Conservation (phyloP, 2,113 vertebrate species). For the Pluvialis apricaria region DNA sequence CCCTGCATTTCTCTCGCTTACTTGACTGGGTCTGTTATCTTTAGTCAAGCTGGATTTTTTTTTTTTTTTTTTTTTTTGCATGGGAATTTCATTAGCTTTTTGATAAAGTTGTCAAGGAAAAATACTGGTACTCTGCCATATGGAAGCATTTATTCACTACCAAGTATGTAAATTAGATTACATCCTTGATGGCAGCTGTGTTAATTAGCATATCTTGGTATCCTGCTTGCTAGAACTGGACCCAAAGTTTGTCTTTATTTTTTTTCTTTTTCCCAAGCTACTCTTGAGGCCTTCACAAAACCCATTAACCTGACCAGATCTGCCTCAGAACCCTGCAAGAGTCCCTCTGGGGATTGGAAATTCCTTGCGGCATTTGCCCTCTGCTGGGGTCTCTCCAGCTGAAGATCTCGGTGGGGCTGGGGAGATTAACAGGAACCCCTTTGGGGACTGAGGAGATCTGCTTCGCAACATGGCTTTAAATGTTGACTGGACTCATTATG, state of each 20-base stretch:
- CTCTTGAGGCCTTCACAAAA: background rate
- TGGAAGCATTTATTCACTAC: slow-evolving; percentile 56
- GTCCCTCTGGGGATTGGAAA: background rate
- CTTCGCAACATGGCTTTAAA: background rate
- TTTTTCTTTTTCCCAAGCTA: background rate
- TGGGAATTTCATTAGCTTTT: slow-evolving; percentile 35
- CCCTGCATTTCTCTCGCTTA: background rate
- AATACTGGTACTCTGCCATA: slow-evolving; percentile 60
- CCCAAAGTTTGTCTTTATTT: background rate
- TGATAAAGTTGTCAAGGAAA: slow-evolving; percentile 67
- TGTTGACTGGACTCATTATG: background rate
- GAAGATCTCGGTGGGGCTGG: background rate
- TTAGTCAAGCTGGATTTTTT: background rate
- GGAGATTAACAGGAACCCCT: background rate
- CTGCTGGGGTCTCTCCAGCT: background rate
- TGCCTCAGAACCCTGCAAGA: background rate
- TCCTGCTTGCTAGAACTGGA: background rate
- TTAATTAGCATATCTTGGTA: slow-evolving; percentile 51
- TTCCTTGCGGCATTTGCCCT: background rate
- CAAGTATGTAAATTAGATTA: slow-evolving; percentile 66
- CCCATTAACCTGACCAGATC: background rate
- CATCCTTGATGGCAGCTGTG: slow-evolving; percentile 47
- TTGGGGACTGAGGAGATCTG: background rate
- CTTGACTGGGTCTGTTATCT: background rate
- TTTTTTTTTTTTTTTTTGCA: background rate